phyloP scores from a whole-genome alignment of 2,797 vertebrate genomes.

The Eidolon dupreanum region DNA sequence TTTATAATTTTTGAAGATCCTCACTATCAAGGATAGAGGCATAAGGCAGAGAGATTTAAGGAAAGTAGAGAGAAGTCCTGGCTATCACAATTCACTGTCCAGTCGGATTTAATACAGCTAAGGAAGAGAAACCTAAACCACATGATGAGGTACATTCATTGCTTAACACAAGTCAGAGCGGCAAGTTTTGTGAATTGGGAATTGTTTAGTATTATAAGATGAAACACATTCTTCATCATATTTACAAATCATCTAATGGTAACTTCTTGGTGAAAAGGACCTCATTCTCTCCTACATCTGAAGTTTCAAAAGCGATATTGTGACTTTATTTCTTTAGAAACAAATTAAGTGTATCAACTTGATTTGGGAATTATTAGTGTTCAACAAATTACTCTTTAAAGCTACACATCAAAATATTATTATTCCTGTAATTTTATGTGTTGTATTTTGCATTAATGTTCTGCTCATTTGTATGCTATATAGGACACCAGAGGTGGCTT shows the following conservation, averaged over 20 bases:
- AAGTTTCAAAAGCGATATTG: constrained; percentile 42
- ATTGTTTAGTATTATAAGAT: neutral
- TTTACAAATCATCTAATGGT: neutral
- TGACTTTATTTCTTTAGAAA: constrained; percentile 62
- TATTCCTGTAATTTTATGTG: constrained; percentile 59
- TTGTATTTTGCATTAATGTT: constrained; percentile 60
- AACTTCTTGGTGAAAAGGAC: constrained; percentile 16
- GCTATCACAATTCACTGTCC: neutral
- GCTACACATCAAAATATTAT: constrained; percentile 63
- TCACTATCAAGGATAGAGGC: neutral
- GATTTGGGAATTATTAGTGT: constrained; percentile 67
- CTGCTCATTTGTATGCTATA: constrained; percentile 59
- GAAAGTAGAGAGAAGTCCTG: neutral
- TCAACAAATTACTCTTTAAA: constrained; percentile 71
- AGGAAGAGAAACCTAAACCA: neutral
- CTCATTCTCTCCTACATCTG: constrained; percentile 16
- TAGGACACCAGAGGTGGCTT: constrained; percentile 26
- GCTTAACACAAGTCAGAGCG: neutral
- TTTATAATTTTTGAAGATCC: constrained; percentile 27
- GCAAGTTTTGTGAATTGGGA: neutral
- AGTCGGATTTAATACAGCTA: neutral
- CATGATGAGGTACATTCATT: neutral
- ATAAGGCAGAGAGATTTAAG: neutral
- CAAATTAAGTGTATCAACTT: constrained; percentile 48
- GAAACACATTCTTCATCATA: neutral